Evolutionary conservation across 2,113 vertebrate genomes (phyloP).

Genomic region (Seriola dumerili): DNA sequence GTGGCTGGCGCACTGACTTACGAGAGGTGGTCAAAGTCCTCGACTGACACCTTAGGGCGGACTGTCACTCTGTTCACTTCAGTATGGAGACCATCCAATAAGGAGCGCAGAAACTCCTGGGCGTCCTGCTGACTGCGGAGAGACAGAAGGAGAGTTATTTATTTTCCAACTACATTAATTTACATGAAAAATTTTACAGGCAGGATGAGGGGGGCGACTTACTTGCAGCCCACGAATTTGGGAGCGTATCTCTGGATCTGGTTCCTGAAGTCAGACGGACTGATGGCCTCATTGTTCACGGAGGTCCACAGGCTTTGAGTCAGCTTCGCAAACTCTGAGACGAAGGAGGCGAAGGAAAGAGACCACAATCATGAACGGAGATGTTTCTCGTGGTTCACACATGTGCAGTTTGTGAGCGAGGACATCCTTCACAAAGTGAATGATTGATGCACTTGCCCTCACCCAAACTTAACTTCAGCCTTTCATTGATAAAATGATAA

Average conservation of each 20-base stretch:
- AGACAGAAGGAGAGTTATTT: background rate
- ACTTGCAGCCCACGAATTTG: conserved; percentile 96
- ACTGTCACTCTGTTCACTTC: conserved; percentile 92
- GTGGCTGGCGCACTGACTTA: conserved; percentile 78
- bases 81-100: conserved; percentile 94
- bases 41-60: conserved; percentile 78
- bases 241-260: conserved; percentile 96
- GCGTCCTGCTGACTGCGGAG: conserved; percentile 94
- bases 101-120: conserved; percentile 95
- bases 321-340: conserved; percentile 93
- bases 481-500: too few relatives aligned
- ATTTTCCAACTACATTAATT: accelerated
- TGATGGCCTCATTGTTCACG: conserved; percentile 89
- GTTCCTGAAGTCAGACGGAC: conserved; percentile 94
- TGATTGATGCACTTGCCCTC: too few relatives aligned
- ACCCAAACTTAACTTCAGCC: too few relatives aligned
- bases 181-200: background rate
- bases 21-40: conserved; percentile 92
- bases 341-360: background rate
- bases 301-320: conserved; percentile 94
- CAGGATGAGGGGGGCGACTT: conserved; percentile 61
- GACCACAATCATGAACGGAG: background rate
- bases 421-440: too few relatives aligned
- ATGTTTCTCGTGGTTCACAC: background rate
- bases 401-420: background rate